phyloP scores from a whole-genome alignment of 2,888 invertebrate species.

The Eupelmus urozonus region DNA sequence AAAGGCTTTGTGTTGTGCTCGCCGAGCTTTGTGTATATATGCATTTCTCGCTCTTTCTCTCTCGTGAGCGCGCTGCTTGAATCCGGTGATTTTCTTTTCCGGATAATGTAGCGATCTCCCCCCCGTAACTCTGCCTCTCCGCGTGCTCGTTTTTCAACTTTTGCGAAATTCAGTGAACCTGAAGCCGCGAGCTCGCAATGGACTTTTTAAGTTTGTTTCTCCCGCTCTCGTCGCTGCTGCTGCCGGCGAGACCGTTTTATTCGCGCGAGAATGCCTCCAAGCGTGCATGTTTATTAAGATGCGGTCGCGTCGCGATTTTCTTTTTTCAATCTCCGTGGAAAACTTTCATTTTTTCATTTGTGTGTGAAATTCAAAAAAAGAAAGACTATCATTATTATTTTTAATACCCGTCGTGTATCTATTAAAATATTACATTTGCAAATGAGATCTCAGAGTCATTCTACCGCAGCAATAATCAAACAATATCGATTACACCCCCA shows the following conservation, averaged over 20 bases:
- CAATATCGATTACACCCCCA: slow-evolving; percentile 12
- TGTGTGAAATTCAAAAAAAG: too few species aligned
- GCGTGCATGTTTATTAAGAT: slow-evolving; percentile 15
- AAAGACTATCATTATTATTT: too few species aligned
- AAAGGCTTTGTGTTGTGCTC: not conserved
- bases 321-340: not conserved
- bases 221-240: not conserved
- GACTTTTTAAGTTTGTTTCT: slow-evolving; percentile 17
- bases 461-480: too few species aligned
- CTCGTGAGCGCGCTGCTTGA: slow-evolving; percentile 19
- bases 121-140: not conserved
- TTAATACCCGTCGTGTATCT: too few species aligned
- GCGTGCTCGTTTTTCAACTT: slow-evolving; percentile 52
- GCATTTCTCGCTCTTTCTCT: slow-evolving; percentile 24
- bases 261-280: not conserved
- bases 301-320: slow-evolving; percentile 2
- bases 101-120: slow-evolving; percentile 54
- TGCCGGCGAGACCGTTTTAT: not conserved
- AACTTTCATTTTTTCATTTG: not conserved
- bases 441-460: too few species aligned
- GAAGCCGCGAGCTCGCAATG: not conserved
- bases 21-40: not conserved
- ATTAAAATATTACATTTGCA: too few species aligned
- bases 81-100: slow-evolving; percentile 56
- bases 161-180: slow-evolving; percentile 39